These are phyloP conservation scores for Cyrtodaria siliqua DNA, from an alignment of 2,888 invertebrate species.

Conservation along the genomic window DNA sequence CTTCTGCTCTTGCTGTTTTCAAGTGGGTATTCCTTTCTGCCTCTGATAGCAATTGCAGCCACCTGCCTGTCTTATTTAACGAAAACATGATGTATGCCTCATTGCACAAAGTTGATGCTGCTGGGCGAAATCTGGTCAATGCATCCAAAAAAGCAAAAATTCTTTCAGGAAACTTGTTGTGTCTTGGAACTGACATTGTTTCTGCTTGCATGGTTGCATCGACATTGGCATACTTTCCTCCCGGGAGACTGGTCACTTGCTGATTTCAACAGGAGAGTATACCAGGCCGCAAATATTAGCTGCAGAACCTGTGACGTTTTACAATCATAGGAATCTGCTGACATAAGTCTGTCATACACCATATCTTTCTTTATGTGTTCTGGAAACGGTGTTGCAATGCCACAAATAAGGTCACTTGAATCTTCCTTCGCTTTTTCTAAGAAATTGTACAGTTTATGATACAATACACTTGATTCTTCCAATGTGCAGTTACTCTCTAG, in stretches of 20 bases:
- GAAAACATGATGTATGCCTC: slow-evolving; percentile 38
- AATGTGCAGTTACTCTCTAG: slow-evolving; percentile 45
- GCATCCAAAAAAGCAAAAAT: slow-evolving; percentile 49
- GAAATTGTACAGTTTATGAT: slow-evolving; percentile 25
- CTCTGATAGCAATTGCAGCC: slow-evolving; percentile 8
- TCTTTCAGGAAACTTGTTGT: slow-evolving; percentile 44
- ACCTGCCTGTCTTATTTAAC: slow-evolving; percentile 31
- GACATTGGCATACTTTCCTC: slow-evolving; percentile 22
- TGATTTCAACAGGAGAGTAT: slow-evolving; percentile 28
- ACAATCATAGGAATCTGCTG: slow-evolving; percentile 25
- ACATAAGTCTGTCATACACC: slow-evolving; percentile 25
- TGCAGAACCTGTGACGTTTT: slow-evolving; percentile 22
- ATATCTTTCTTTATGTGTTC: slow-evolving; percentile 34
- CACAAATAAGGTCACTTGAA: slow-evolving; percentile 18
- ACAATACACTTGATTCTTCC: slow-evolving; percentile 30
- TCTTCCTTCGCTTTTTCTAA: slow-evolving; percentile 23
- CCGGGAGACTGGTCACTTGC: slow-evolving; percentile 40
- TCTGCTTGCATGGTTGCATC: slow-evolving; percentile 2
- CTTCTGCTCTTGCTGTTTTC: slow-evolving; percentile 28
- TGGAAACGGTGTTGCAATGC: slow-evolving; percentile 20
- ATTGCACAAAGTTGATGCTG: slow-evolving; percentile 45
- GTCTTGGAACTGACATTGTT: slow-evolving; percentile 31
- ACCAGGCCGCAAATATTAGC: slow-evolving; percentile 31
- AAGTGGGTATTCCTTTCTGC: slow-evolving; percentile 15
- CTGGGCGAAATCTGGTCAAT: slow-evolving; percentile 28